These are phyloP conservation scores for Darevskia nairensis DNA, from an alignment of 2,797 vertebrate genomes.

Conservation along the genomic window DNA sequence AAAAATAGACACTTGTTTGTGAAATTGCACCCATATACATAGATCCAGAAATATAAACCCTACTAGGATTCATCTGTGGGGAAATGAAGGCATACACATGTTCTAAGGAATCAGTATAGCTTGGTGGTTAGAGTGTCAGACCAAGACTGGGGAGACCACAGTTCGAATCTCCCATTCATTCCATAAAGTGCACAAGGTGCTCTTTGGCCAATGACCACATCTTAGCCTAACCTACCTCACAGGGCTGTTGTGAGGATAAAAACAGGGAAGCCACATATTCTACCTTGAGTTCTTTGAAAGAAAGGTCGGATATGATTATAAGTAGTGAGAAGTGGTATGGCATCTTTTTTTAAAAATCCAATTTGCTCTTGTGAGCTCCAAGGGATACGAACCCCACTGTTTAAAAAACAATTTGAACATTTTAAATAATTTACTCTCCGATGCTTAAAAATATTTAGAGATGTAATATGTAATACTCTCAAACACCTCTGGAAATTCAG, in stretches of 20 bases:
- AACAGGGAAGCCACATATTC: not conserved
- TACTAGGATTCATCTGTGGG: not conserved
- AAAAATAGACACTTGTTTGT: not conserved
- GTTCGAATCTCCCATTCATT: not conserved
- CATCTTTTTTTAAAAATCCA: not conserved
- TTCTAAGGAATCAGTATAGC: not conserved
- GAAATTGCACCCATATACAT: not conserved
- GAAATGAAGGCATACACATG: not conserved
- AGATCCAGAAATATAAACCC: not conserved
- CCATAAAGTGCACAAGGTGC: not conserved
- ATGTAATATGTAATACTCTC: not conserved
- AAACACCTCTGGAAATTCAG: not conserved
- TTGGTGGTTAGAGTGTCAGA: not conserved
- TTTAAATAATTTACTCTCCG: slow-evolving; percentile 7
- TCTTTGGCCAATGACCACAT: not conserved
- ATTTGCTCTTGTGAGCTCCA: not conserved
- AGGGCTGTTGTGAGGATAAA: not conserved
- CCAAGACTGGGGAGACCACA: not conserved
- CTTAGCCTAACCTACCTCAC: not conserved
- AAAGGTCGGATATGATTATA: not conserved
- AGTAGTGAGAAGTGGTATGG: not conserved
- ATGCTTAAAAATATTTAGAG: slow-evolving; percentile 33
- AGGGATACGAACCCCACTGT: not conserved
- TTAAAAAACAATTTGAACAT: not conserved
- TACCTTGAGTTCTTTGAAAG: not conserved